Conservation (phyloP, 2,797 vertebrate species). For the Chaetophractus vellerosus region DNA sequence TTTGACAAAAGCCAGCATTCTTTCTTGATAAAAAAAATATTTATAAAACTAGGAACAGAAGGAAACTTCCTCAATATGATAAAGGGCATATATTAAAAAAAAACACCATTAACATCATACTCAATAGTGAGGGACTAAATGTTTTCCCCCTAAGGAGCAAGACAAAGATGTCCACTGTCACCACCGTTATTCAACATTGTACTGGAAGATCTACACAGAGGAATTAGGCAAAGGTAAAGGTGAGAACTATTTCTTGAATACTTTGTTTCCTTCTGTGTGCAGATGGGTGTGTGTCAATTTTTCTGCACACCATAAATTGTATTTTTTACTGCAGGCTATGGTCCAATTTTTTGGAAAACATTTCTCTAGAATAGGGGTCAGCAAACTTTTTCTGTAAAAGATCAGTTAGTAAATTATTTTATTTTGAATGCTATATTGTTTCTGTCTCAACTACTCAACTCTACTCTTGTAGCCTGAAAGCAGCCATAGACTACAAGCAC, state of each 20-base stretch:
- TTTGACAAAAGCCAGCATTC: no score
- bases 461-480: background rate
- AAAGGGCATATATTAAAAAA: no score
- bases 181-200: no score
- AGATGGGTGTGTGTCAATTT: background rate
- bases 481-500: background rate
- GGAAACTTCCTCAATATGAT: no score
- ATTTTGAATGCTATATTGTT: background rate
- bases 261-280: background rate
- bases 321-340: background rate
- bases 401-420: background rate
- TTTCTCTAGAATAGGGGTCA: background rate
- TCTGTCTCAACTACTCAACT: background rate
- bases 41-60: no score
- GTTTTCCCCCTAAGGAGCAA: no score
- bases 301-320: background rate
- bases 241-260: background rate
- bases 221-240: background rate
- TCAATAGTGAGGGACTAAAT: no score
- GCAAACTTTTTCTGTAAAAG: background rate
- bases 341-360: background rate
- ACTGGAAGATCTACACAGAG: no score
- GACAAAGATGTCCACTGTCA: no score
- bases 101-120: no score
- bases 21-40: no score